These are phyloP conservation scores for Darevskia mixta DNA, from an alignment of 2,797 vertebrate species.

Conservation along the genomic window DNA sequence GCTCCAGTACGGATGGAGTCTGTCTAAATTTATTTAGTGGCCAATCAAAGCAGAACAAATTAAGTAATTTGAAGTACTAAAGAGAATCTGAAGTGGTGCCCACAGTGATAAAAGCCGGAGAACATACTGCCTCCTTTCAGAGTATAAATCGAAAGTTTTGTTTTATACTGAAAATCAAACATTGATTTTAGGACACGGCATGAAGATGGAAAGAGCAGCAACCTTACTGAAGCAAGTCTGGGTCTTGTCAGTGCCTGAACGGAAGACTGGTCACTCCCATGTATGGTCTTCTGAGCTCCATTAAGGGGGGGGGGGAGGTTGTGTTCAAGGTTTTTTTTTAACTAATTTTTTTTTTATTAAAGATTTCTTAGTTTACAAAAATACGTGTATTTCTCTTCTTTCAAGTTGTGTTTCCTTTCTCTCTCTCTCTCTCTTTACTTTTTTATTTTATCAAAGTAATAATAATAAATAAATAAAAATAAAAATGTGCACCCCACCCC, in stretches of 20 bases:
- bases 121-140: slow-evolving; percentile 45
- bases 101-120: slow-evolving; percentile 37
- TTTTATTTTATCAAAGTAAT: too few species aligned
- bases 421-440: too few species aligned
- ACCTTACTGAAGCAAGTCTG: background rate
- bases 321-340: too few species aligned
- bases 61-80: slow-evolving; percentile 70
- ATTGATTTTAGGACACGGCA: background rate
- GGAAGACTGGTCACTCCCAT: background rate
- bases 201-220: background rate
- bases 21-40: slow-evolving; percentile 74
- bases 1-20: slow-evolving; percentile 65
- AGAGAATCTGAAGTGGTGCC: slow-evolving; percentile 43
- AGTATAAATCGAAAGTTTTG: slow-evolving; percentile 29
- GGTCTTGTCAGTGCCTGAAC: background rate
- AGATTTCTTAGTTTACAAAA: too few species aligned
- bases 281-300: background rate
- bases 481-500: too few species aligned
- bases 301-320: background rate
- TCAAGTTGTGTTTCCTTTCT: too few species aligned
- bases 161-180: background rate
- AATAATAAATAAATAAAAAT: too few species aligned
- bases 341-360: too few species aligned
- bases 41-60: slow-evolving; percentile 75
- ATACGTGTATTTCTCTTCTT: too few species aligned